Evolutionary conservation across 2,113 vertebrate species (phyloP).

Genomic region (Hydropotes inermis): DNA sequence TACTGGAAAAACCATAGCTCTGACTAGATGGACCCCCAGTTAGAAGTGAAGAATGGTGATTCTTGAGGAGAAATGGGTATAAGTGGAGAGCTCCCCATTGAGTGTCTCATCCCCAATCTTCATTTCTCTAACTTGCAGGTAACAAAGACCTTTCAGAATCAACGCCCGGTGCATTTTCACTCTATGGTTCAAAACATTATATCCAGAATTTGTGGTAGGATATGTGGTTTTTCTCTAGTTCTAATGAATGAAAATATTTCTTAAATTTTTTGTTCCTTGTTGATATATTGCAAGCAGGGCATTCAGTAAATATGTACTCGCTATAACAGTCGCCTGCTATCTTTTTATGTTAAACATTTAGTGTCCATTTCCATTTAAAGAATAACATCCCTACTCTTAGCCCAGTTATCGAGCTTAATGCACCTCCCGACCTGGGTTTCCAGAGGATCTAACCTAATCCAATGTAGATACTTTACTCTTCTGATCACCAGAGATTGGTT

Average conservation of each 20-base stretch:
- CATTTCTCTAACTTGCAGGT: neutral
- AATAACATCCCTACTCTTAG: neutral
- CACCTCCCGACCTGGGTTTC: neutral
- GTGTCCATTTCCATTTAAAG: neutral
- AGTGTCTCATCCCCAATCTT: neutral
- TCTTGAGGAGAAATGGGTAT: neutral
- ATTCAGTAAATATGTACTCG: neutral
- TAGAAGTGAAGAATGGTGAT: neutral
- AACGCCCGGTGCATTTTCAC: neutral
- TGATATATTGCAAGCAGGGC: neutral
- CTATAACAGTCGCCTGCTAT: neutral
- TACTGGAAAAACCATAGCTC: neutral
- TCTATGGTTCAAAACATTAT: neutral
- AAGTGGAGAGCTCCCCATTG: neutral
- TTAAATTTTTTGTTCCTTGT: neutral
- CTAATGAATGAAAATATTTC: neutral
- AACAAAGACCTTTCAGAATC: neutral
- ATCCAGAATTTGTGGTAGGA: neutral
- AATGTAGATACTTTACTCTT: neutral
- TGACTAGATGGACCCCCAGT: neutral
- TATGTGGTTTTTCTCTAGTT: neutral
- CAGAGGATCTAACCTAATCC: neutral
- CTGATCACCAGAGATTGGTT: neutral
- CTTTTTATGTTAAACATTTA: neutral
- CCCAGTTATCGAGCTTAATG: neutral